Evolutionary conservation across 2,113 vertebrate species (phyloP).

Genomic region (Saimiri boliviensis): DNA sequence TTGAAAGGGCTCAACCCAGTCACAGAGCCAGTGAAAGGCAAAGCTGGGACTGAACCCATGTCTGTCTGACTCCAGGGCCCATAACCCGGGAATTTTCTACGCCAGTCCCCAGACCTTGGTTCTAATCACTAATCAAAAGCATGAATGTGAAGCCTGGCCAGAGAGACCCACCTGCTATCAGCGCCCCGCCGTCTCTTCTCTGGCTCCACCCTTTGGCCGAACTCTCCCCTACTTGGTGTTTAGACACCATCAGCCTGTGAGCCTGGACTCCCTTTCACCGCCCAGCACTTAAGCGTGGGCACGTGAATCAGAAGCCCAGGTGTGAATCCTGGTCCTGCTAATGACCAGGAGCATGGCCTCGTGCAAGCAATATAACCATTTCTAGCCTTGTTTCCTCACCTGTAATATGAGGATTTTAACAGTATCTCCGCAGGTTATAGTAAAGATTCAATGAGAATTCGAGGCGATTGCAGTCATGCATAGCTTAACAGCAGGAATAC

Average conservation of each 20-base stretch:
- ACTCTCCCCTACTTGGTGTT: neutral
- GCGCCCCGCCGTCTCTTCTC: neutral
- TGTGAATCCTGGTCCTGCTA: neutral
- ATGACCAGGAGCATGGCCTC: neutral
- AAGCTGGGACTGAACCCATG: neutral
- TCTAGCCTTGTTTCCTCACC: neutral
- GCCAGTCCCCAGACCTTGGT: neutral
- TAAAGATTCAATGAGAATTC: neutral
- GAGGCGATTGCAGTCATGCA: neutral
- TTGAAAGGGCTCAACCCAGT: neutral
- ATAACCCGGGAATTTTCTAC: neutral
- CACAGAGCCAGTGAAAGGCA: neutral
- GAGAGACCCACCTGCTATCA: neutral
- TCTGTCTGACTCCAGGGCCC: neutral
- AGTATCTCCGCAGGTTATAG: neutral
- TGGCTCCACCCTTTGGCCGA: neutral
- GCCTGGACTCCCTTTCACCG: neutral
- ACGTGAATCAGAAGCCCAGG: neutral
- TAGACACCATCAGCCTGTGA: neutral
- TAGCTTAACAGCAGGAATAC: neutral
- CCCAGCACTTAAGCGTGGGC: rapidly evolving
- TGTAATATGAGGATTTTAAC: neutral
- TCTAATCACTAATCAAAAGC: neutral
- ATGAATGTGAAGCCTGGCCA: neutral
- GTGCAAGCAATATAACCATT: neutral